Percentiles rank a stretch among this genome's conserved stretches.
phyloP scores from a whole-genome alignment of 2,113 vertebrate genomes.

The Paralichthys olivaceus region DNA sequence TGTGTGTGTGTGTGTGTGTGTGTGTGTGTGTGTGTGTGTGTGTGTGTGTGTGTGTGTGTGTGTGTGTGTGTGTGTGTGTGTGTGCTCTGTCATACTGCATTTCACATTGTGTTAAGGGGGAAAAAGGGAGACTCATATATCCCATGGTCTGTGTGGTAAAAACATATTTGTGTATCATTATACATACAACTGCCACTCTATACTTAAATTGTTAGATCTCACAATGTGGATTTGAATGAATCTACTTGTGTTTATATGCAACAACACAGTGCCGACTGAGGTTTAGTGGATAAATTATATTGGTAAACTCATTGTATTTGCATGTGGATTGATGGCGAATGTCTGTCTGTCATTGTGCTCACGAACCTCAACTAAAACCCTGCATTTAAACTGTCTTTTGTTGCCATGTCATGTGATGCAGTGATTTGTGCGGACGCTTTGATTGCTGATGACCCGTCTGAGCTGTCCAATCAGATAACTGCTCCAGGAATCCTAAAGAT shows the following conservation, averaged over 20 bases:
- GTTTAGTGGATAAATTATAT: too few relatives aligned
- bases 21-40: too few relatives aligned
- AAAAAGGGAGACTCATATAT: too few relatives aligned
- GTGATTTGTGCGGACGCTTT: slow-evolving; percentile 40
- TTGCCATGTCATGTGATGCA: slow-evolving; percentile 23
- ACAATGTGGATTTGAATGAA: not conserved
- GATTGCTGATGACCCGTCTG: slow-evolving; percentile 77
- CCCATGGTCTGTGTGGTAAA: too few relatives aligned
- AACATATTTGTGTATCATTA: not conserved
- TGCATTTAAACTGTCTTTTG: not conserved
- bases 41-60: too few relatives aligned
- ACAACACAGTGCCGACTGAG: too few relatives aligned
- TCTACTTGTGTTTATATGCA: not conserved
- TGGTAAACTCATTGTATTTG: too few relatives aligned
- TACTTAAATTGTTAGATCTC: not conserved
- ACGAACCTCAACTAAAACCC: not conserved
- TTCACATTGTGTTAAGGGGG: too few relatives aligned
- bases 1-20: too few relatives aligned
- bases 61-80: too few relatives aligned
- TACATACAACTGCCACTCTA: not conserved
- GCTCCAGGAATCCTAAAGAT: slow-evolving; percentile 87
- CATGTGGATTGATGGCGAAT: not conserved
- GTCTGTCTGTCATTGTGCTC: not conserved
- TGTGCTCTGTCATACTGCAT: too few relatives aligned
- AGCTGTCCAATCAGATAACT: slow-evolving; percentile 85